phyloP scores from a whole-genome alignment of 2,797 vertebrate genomes.

The Smutsia temminckii region DNA sequence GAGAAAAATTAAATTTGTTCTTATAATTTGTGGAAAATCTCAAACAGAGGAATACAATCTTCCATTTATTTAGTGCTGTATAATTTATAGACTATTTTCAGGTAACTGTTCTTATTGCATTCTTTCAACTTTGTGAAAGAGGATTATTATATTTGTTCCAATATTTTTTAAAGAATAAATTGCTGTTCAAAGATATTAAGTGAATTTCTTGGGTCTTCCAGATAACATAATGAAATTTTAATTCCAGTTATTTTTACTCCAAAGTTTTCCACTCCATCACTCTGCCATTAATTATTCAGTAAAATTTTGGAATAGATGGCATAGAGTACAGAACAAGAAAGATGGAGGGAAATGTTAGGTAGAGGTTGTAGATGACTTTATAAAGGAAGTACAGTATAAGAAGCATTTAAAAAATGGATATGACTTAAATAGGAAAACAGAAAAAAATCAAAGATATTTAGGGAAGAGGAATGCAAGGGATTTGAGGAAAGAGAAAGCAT shows the following conservation, averaged over 20 bases:
- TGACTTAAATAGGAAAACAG: background rate
- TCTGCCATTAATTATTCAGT: background rate
- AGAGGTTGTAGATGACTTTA: background rate
- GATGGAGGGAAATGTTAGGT: background rate
- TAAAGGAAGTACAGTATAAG: background rate
- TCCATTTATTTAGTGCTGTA: background rate
- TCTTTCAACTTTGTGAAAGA: background rate
- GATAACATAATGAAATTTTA: background rate
- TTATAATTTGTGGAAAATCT: background rate
- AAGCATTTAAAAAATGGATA: background rate
- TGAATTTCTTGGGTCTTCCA: background rate
- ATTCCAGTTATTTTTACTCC: background rate
- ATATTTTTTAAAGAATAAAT: background rate
- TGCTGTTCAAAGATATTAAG: background rate
- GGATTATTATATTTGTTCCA: background rate
- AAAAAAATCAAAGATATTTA: background rate
- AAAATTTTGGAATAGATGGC: background rate
- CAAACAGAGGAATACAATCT: background rate
- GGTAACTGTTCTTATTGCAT: background rate
- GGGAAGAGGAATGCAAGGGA: background rate
- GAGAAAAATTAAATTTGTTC: background rate
- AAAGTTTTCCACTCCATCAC: background rate
- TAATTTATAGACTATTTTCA: constrained; percentile 2
- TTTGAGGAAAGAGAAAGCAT: background rate
- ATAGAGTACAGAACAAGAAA: background rate